A percentile compares a stretch with the other conserved stretches of the same genome.
Evolutionary conservation across 2,113 vertebrate species (phyloP).

Genomic region (Ailuropoda melanoleuca): DNA sequence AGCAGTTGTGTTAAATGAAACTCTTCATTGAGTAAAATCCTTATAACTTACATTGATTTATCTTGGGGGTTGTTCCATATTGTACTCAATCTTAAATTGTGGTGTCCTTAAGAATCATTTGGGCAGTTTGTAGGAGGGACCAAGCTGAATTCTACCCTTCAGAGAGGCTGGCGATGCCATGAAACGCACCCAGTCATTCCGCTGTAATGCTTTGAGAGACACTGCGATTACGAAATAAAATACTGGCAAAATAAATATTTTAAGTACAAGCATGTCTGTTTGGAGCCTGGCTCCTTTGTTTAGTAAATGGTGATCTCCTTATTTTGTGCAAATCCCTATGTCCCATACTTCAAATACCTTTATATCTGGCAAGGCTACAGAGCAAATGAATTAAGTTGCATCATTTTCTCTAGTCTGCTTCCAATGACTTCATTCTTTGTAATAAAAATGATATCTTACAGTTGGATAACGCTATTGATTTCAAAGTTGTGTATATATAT

Average conservation of each 20-base stretch:
- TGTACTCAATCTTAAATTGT: not conserved
- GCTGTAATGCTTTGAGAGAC: not conserved
- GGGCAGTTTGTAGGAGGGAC: not conserved
- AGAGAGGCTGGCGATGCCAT: not conserved
- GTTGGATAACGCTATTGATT: slow-evolving; percentile 5
- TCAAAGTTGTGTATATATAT: not conserved
- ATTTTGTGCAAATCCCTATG: not conserved
- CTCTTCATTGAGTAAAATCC: not conserved
- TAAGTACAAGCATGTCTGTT: not conserved
- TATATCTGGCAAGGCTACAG: not conserved
- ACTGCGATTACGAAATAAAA: not conserved
- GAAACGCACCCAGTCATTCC: not conserved
- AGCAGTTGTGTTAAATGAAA: not conserved
- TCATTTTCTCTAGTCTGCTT: slow-evolving; percentile 35
- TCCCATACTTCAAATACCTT: slow-evolving; percentile 6
- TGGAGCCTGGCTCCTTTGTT: not conserved
- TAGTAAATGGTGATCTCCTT: not conserved
- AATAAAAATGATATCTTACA: not conserved
- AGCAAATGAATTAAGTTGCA: not conserved
- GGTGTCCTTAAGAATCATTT: not conserved
- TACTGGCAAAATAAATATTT: not conserved
- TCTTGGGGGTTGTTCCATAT: not conserved
- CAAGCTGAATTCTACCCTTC: not conserved
- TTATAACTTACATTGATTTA: not conserved
- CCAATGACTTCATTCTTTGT: slow-evolving; percentile 37